These are phyloP conservation scores for Sanderia malayensis DNA, from an alignment of 30 jellyfish, hydroid and myxozoan genomes.

Conservation along the genomic window DNA sequence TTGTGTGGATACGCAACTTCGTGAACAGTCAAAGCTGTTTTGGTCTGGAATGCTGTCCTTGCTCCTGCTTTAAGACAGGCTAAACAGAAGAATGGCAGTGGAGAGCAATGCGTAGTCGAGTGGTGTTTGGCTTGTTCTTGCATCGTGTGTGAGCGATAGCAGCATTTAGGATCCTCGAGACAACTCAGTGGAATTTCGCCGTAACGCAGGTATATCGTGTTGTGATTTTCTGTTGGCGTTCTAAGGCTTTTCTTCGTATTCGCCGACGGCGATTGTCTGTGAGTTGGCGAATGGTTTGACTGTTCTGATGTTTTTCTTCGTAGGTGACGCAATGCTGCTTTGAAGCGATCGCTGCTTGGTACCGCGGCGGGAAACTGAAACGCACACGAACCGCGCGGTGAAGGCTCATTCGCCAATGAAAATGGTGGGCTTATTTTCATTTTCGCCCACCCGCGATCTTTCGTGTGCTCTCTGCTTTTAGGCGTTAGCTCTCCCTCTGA, in stretches of 20 bases:
- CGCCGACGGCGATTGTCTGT: no score
- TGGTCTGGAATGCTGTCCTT: constrained; percentile 9
- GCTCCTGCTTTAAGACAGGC: constrained; percentile 19
- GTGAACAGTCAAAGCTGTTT: not conserved
- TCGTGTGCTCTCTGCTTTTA: no score
- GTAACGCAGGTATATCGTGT: constrained; percentile 31
- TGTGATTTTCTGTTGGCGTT: constrained; percentile 6
- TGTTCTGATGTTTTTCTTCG: no score
- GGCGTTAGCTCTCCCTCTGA: no score
- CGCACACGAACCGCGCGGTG: not conserved
- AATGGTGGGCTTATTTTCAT: not conserved
- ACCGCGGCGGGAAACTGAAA: not conserved
- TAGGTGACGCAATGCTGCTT: no score
- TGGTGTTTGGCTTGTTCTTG: constrained; percentile 48
- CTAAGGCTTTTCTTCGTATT: no score
- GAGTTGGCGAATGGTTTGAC: not conserved
- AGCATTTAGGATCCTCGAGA: constrained; percentile 22
- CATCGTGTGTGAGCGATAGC: constrained; percentile 40
- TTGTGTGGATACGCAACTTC: not conserved
- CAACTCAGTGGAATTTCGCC: constrained; percentile 38
- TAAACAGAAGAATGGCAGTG: constrained; percentile 28
- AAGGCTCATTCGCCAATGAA: not conserved
- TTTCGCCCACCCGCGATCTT: not conserved
- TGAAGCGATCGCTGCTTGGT: no score
- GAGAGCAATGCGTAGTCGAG: constrained; percentile 12